Percentiles rank a stretch among this genome's conserved stretches.
These are phyloP conservation scores for Ypsolopha scabrella DNA, from an alignment of 2,888 invertebrate species.

Conservation along the genomic window DNA sequence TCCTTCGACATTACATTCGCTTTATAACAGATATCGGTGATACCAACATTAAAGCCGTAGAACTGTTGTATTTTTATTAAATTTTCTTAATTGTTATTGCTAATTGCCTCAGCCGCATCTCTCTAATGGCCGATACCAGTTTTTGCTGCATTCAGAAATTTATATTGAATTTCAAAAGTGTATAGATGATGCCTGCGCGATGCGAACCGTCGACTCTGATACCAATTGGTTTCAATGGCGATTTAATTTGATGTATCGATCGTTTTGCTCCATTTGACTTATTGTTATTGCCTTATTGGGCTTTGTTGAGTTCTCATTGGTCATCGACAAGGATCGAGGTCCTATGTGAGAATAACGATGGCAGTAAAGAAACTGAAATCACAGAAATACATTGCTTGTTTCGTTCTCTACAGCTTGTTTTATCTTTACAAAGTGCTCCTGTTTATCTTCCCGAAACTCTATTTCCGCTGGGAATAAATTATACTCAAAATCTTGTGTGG, in stretches of 20 bases:
- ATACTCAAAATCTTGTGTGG: no score
- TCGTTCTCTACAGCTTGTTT: no score
- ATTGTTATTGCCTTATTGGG: conserved; percentile 7
- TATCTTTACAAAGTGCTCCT: no score
- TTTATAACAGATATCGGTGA: neutral
- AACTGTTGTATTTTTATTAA: neutral
- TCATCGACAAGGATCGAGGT: neutral
- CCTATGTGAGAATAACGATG: no score
- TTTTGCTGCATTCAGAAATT: conserved; percentile 12
- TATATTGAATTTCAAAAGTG: neutral
- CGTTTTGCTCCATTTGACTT: conserved; percentile 17
- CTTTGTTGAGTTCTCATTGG: conserved; percentile 4
- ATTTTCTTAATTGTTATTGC: conserved; percentile 11
- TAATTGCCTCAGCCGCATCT: conserved; percentile 12
- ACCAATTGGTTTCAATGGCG: conserved; percentile 46
- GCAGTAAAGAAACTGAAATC: no score
- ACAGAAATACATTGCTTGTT: no score
- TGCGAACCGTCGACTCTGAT: conserved; percentile 6
- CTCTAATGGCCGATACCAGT: conserved; percentile 9
- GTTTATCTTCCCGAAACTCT: no score
- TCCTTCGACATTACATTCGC: no score
- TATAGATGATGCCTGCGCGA: neutral
- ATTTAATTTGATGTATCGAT: conserved; percentile 42
- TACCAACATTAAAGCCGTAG: neutral
- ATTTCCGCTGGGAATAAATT: no score